Percentiles rank a stretch among this genome's conserved stretches.
These are phyloP conservation scores for Oceanodroma tethys DNA, from an alignment of 2,113 vertebrate species.

Conservation along the genomic window DNA sequence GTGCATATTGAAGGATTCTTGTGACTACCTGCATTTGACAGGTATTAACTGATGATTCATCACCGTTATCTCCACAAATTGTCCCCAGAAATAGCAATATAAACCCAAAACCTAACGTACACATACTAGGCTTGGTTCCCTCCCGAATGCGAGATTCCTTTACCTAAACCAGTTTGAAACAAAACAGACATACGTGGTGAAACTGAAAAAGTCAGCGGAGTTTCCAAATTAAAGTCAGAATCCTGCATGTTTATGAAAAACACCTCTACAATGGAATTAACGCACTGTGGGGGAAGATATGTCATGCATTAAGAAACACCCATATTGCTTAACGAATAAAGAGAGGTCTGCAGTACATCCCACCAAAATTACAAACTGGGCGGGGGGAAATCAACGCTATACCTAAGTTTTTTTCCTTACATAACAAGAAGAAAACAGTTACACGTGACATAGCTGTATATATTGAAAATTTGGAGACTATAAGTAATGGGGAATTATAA, in stretches of 20 bases:
- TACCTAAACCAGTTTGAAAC: background rate
- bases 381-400: background rate
- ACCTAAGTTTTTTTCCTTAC: background rate
- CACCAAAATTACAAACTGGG: background rate
- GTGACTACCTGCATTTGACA: slow-evolving; percentile 26
- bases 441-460: background rate
- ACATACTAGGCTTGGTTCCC: background rate
- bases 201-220: background rate
- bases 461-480: background rate
- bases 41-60: slow-evolving; percentile 23
- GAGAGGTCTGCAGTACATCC: background rate
- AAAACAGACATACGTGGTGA: background rate
- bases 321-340: background rate
- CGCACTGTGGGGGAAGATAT: background rate
- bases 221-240: background rate
- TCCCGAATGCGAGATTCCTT: background rate
- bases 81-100: background rate
- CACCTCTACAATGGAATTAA: background rate
- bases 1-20: background rate
- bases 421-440: background rate
- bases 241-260: background rate
- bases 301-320: background rate
- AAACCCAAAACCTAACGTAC: background rate
- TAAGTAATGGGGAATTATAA: background rate
- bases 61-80: background rate